These are phyloP conservation scores for Aurelia aurita complex sp. Pacific DNA, from an alignment of 30 jellyfish, hydroid and myxozoan genomes.

Conservation along the genomic window DNA sequence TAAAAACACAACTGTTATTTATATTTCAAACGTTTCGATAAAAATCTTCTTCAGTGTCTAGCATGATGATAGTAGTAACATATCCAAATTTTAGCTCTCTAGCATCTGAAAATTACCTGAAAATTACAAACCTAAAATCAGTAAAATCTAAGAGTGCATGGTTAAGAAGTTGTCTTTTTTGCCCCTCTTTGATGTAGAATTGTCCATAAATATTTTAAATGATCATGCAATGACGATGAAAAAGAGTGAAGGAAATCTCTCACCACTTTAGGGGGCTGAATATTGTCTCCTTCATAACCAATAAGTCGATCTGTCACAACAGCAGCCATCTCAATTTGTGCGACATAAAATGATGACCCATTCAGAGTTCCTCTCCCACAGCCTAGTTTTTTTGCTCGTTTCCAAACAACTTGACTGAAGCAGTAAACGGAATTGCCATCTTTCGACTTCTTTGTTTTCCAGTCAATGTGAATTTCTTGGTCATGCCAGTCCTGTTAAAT, in stretches of 20 bases:
- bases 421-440: slow-evolving; percentile 72
- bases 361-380: slow-evolving; percentile 73
- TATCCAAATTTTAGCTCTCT: no score
- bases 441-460: slow-evolving; percentile 68
- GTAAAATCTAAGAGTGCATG: no score
- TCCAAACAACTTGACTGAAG: slow-evolving; percentile 89
- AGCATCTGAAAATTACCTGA: no score
- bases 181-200: no score
- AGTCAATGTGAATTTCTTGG: slow-evolving; percentile 79
- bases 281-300: slow-evolving; percentile 65
- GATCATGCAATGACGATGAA: no score
- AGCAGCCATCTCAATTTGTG: slow-evolving; percentile 85
- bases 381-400: slow-evolving; percentile 81
- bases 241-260: not conserved
- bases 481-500: slow-evolving; percentile 89
- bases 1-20: no score
- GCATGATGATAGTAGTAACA: no score
- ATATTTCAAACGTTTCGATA: no score
- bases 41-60: no score
- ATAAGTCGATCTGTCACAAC: slow-evolving; percentile 24
- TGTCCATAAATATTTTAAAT: no score
- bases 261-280: slow-evolving; percentile 56
- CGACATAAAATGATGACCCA: slow-evolving; percentile 81
- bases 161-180: no score
- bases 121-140: no score